Evolutionary conservation across 1,140 invertebrate species (phyloP).

Genomic region (Brachionus paranguensis): DNA sequence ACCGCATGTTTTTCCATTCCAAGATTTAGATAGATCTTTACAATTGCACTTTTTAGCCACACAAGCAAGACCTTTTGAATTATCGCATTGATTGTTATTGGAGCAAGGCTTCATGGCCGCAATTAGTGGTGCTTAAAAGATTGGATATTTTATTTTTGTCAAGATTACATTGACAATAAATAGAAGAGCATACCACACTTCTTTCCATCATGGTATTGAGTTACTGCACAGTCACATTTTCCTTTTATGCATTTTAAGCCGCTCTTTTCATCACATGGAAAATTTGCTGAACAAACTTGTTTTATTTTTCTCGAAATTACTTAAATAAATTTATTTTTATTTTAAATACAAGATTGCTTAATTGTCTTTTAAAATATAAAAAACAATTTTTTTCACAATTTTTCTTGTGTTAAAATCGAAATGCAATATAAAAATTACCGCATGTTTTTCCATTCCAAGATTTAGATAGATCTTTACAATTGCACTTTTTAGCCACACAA

Average conservation of each 20-base stretch:
- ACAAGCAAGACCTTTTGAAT: neutral
- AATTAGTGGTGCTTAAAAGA: neutral
- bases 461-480: neutral
- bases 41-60: neutral
- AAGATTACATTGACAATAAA: too few relatives aligned
- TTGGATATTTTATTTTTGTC: too few relatives aligned
- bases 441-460: neutral
- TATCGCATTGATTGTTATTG: neutral
- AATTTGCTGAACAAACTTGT: accelerated
- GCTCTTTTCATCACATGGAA: too few relatives aligned
- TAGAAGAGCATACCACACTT: neutral
- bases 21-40: neutral
- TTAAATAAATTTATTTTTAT: too few relatives aligned
- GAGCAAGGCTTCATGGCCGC: neutral
- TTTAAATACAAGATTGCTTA: too few relatives aligned
- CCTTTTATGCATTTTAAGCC: too few relatives aligned
- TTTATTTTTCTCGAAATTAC: too few relatives aligned
- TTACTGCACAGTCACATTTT: too few relatives aligned
- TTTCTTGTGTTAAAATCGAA: too few relatives aligned
- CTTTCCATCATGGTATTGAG: neutral
- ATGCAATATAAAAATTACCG: too few relatives aligned
- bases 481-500: neutral
- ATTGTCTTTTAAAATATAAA: too few relatives aligned
- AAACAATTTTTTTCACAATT: too few relatives aligned
- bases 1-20: neutral